phyloP scores from a whole-genome alignment of 2,797 vertebrate species.

The Enteromius anoplus region DNA sequence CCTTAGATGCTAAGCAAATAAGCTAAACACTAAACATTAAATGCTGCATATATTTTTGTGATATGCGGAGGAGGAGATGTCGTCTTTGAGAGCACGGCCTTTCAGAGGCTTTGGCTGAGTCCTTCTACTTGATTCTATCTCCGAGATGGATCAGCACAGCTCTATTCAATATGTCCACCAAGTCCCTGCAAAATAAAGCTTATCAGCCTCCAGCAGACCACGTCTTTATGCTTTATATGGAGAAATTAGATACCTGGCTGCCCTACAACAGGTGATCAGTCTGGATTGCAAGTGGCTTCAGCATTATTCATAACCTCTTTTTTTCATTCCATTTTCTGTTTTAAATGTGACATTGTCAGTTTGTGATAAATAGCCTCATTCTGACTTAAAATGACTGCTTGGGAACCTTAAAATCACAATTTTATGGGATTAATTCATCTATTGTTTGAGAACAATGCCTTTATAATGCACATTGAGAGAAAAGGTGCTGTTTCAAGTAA shows the following conservation, averaged over 20 bases:
- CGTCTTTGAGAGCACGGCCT: constrained; percentile 33
- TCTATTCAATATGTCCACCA: constrained; percentile 46
- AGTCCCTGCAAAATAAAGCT: constrained; percentile 37
- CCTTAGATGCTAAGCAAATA: constrained; percentile 28
- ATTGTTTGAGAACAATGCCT: constrained; percentile 14
- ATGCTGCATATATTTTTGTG: not conserved
- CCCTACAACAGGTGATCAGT: constrained; percentile 28
- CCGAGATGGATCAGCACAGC: constrained; percentile 48
- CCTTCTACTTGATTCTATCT: constrained; percentile 52
- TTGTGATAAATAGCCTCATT: constrained; percentile 20
- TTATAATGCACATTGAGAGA: not conserved
- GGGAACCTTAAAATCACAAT: not conserved
- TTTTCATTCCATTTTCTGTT: not conserved
- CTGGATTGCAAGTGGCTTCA: constrained; percentile 2
- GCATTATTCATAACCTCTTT: constrained; percentile 3
- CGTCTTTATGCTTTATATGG: constrained; percentile 32
- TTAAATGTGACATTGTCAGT: not conserved
- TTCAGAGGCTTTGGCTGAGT: constrained; percentile 28
- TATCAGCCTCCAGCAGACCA: constrained; percentile 46
- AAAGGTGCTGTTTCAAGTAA: not conserved
- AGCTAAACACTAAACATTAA: constrained; percentile 8
- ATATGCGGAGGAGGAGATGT: not conserved
- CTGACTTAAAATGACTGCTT: not conserved
- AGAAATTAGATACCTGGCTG: constrained; percentile 28
- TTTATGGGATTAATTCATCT: not conserved